Percentiles rank a stretch among this genome's conserved stretches.
Evolutionary conservation across 2,113 vertebrate genomes (phyloP).

Genomic region (human): DNA sequence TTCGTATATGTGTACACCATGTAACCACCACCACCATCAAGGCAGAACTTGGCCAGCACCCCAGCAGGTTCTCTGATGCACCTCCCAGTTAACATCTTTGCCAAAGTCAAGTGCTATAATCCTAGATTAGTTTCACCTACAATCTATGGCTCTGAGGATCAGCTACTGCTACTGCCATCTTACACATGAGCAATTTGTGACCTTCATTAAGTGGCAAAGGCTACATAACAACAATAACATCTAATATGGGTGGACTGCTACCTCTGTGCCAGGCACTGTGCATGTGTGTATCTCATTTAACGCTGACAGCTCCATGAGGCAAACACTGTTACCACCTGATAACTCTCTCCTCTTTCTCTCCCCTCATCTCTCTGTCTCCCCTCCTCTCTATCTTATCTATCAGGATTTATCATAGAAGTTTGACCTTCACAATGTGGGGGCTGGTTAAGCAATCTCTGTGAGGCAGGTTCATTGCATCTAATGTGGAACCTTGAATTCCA

Average conservation of each 20-base stretch:
- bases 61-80: background rate
- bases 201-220: background rate
- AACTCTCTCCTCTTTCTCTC: background rate
- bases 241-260: background rate
- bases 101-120: background rate
- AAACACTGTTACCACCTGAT: background rate
- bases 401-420: background rate
- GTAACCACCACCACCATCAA: too few relatives aligned
- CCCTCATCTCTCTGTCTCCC: too few relatives aligned
- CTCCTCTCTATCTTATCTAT: background rate
- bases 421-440: background rate
- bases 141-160: background rate
- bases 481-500: background rate
- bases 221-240: background rate
- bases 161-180: too few relatives aligned
- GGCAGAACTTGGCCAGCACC: background rate
- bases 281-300: rapidly evolving
- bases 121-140: too few relatives aligned
- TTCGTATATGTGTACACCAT: rapidly evolving
- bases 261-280: background rate
- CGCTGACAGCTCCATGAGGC: background rate
- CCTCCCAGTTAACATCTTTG: rapidly evolving
- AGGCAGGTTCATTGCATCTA: background rate
- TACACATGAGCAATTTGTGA: background rate
- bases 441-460: background rate